A percentile compares a stretch with the other conserved stretches of the same genome.
Evolutionary conservation across 2,888 invertebrate genomes (phyloP).

Genomic region (Nomada ruficornis): DNA sequence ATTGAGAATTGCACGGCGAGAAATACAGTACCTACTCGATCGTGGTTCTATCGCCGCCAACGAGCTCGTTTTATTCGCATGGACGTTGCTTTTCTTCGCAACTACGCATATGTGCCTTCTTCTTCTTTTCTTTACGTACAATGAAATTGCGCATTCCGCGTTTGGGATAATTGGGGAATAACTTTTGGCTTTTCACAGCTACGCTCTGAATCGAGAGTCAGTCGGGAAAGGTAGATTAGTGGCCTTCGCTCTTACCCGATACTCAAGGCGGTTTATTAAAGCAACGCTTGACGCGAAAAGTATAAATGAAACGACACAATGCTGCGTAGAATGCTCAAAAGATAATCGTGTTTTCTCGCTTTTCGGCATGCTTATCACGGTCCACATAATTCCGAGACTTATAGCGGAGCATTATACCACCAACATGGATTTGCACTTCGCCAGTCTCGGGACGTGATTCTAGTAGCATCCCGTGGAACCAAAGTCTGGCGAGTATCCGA

Average conservation of each 20-base stretch:
- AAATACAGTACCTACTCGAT: neutral
- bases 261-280: neutral
- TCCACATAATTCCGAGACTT: slow-evolving; percentile 72
- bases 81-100: too few species aligned
- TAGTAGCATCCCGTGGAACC: slow-evolving; percentile 42
- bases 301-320: slow-evolving; percentile 35
- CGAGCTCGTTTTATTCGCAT: neutral
- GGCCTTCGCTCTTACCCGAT: neutral
- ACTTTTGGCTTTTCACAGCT: too few species aligned
- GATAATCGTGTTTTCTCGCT: slow-evolving; percentile 45
- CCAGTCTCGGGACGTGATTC: slow-evolving; percentile 69
- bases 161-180: too few species aligned
- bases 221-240: too few species aligned
- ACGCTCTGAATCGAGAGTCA: too few species aligned
- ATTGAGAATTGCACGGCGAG: neutral
- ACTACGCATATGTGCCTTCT: neutral
- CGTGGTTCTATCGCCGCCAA: neutral
- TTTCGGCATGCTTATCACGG: slow-evolving; percentile 74
- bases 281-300: slow-evolving; percentile 2
- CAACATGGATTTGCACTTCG: slow-evolving; percentile 79
- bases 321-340: slow-evolving; percentile 11
- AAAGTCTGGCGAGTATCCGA: slow-evolving; percentile 54
- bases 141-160: too few species aligned
- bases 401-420: slow-evolving; percentile 66
- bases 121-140: too few species aligned